phyloP scores from a whole-genome alignment of 2,113 vertebrate species.

The Podiceps cristatus region DNA sequence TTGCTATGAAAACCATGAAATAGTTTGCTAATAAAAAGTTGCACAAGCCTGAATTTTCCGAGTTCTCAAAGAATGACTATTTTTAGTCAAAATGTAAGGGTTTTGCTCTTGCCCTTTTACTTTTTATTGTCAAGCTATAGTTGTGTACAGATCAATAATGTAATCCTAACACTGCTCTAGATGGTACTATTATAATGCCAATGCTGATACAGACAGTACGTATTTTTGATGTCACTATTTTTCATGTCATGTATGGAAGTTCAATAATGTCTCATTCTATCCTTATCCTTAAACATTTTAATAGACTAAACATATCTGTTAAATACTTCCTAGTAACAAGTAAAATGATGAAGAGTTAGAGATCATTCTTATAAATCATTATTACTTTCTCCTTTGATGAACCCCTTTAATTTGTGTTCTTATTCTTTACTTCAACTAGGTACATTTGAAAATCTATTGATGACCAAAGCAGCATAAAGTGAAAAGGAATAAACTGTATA shows the following conservation, averaged over 20 bases:
- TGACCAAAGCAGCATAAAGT: background rate
- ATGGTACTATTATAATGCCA: background rate
- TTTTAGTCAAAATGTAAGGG: background rate
- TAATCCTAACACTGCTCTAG: background rate
- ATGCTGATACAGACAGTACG: background rate
- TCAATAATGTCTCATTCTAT: background rate
- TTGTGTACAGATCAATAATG: background rate
- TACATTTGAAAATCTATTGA: background rate
- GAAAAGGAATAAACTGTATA: background rate
- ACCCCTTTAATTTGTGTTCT: background rate
- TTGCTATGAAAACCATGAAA: background rate
- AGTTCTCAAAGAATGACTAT: background rate
- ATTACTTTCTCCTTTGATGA: background rate
- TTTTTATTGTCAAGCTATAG: background rate
- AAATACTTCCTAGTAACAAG: background rate
- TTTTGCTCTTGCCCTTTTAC: background rate
- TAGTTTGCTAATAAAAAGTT: background rate
- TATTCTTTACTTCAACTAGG: background rate
- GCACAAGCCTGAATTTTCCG: background rate
- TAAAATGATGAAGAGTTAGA: background rate
- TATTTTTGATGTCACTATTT: background rate
- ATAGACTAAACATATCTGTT: background rate
- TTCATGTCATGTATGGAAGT: background rate
- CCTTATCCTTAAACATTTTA: background rate
- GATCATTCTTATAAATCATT: background rate